These are phyloP conservation scores for Orchesella cincta DNA, from an alignment of 1,140 invertebrate genomes.

Conservation along the genomic window DNA sequence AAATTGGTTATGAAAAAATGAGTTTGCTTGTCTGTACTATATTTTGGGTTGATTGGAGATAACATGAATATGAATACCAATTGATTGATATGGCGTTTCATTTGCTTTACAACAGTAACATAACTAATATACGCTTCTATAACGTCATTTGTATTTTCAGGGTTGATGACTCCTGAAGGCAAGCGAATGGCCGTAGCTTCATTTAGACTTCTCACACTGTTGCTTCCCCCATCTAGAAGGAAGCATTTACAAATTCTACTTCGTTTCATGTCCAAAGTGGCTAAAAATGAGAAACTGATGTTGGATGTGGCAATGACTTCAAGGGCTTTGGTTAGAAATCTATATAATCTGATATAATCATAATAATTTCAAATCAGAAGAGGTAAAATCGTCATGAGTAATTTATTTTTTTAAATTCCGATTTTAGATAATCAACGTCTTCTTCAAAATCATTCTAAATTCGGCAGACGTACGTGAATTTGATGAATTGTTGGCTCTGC, in stretches of 20 bases:
- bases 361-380: background rate
- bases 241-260: constrained; percentile 48
- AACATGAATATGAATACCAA: background rate
- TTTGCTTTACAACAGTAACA: background rate
- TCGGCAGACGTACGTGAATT: constrained; percentile 36
- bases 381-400: background rate
- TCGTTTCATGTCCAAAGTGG: constrained; percentile 46
- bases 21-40: too few species aligned
- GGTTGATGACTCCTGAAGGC: constrained; percentile 46
- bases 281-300: constrained; percentile 48
- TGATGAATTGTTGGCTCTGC: constrained; percentile 46
- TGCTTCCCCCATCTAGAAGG: constrained; percentile 40
- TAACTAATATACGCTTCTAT: too few species aligned
- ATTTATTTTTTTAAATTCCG: constrained; percentile 12
- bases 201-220: constrained; percentile 44
- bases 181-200: constrained; percentile 43
- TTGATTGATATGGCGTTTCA: background rate
- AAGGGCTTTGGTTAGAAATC: constrained; percentile 42
- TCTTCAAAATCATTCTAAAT: constrained; percentile 38
- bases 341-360: background rate
- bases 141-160: constrained; percentile 31
- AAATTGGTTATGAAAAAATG: too few species aligned
- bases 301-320: constrained; percentile 46
- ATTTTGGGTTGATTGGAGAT: too few species aligned
- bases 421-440: constrained; percentile 48